phyloP scores from a whole-genome alignment of 2,113 vertebrate species.

The Tetrao urogallus region DNA sequence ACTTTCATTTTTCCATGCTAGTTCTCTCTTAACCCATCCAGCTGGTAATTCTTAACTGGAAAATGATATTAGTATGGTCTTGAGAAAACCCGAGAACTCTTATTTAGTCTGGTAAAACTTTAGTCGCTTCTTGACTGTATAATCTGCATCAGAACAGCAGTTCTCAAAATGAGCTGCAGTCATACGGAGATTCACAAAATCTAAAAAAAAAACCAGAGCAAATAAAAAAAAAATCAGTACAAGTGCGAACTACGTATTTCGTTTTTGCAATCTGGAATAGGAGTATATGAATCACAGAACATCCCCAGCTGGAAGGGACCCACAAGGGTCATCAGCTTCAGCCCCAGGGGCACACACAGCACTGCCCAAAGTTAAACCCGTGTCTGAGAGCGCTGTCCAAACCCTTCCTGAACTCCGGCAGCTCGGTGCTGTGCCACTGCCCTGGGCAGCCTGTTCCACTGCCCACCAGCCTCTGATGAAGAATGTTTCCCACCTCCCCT shows the following conservation, averaged over 20 bases:
- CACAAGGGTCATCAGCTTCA: too few species aligned
- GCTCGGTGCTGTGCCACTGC: too few species aligned
- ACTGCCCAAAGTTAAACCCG: too few species aligned
- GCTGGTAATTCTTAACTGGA: background rate
- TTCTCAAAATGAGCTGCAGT: background rate
- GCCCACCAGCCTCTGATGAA: too few species aligned
- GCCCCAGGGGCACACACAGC: too few species aligned
- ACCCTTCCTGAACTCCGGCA: too few species aligned
- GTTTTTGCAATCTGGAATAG: background rate
- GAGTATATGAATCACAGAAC: background rate
- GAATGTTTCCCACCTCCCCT: too few species aligned
- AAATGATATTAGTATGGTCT: background rate
- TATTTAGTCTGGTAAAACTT: background rate
- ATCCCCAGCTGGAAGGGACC: too few species aligned
- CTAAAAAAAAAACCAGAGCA: background rate
- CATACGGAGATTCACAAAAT: background rate
- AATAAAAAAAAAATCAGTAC: background rate
- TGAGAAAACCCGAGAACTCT: background rate
- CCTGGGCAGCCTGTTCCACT: too few species aligned
- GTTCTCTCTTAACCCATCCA: background rate
- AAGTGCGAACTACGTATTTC: background rate
- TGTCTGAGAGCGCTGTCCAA: too few species aligned
- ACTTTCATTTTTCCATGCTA: background rate
- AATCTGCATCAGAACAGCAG: background rate
- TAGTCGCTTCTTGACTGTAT: background rate